phyloP scores from a whole-genome alignment of 2,888 invertebrate species.

The Euclidia mi region DNA sequence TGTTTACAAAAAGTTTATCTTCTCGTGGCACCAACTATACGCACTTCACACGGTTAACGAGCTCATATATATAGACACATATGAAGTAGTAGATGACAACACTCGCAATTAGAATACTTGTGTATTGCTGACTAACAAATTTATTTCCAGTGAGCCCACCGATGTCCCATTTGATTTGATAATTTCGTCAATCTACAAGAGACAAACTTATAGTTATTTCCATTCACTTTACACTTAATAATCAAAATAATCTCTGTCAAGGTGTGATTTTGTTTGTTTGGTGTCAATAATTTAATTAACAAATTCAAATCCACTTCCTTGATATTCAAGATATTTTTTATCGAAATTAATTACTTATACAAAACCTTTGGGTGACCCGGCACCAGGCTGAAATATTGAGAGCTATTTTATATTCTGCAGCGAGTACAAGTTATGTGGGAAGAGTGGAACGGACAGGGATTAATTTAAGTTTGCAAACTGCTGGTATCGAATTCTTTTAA shows the following conservation, averaged over 20 bases:
- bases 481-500: constrained; percentile 38
- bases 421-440: constrained; percentile 16
- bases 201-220: constrained; percentile 25
- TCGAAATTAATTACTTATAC: constrained; percentile 20
- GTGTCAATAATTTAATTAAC: constrained; percentile 29
- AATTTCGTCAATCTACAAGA: too few species aligned
- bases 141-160: not conserved
- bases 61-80: not conserved
- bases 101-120: not conserved
- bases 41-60: constrained; percentile 6
- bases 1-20: too few species aligned
- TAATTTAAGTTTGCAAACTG: constrained; percentile 45
- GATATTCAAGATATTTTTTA: constrained; percentile 15
- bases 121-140: constrained; percentile 2
- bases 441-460: constrained; percentile 21
- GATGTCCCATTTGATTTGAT: not conserved
- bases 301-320: constrained; percentile 33
- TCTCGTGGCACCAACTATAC: too few species aligned
- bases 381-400: constrained; percentile 1
- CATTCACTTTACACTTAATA: constrained; percentile 23
- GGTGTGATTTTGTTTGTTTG: constrained; percentile 17
- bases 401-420: constrained; percentile 7
- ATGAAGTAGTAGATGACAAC: not conserved
- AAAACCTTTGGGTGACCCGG: not conserved
- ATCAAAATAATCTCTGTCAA: constrained; percentile 13